Evolutionary conservation across 2,888 invertebrate genomes (phyloP).

Genomic region (Polia nebulosa): DNA sequence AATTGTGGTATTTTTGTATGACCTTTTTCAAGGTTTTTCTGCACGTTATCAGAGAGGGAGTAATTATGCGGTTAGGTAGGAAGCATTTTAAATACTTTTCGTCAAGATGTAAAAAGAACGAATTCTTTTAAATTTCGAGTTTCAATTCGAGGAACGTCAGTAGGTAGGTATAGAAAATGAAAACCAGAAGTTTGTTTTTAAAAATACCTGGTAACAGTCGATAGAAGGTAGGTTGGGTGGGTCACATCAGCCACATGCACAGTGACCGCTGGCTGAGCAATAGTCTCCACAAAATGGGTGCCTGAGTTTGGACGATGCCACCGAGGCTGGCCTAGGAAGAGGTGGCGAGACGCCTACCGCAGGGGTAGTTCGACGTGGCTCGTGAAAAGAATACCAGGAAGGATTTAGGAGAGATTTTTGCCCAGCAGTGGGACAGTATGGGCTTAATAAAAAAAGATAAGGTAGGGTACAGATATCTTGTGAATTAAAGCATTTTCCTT

Average conservation of each 20-base stretch:
- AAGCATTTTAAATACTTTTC: background rate
- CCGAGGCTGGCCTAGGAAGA: too few relatives aligned
- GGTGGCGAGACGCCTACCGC: too few relatives aligned
- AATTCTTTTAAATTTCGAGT: background rate
- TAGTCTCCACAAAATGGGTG: too few relatives aligned
- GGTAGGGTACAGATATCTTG: background rate
- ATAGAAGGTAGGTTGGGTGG: too few relatives aligned
- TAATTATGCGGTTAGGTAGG: background rate
- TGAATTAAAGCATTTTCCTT: background rate
- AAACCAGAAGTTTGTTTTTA: background rate
- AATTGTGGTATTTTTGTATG: constrained; percentile 13
- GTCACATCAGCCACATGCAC: too few relatives aligned
- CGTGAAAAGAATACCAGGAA: too few relatives aligned
- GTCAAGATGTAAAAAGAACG: background rate
- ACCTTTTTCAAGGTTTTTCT: constrained; percentile 14
- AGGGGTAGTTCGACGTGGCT: too few relatives aligned
- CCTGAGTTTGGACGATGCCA: too few relatives aligned
- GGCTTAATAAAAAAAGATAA: too few relatives aligned
- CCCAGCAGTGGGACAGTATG: too few relatives aligned
- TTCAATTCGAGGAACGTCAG: background rate
- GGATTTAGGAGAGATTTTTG: too few relatives aligned
- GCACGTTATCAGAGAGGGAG: constrained; percentile 6
- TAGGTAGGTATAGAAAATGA: background rate
- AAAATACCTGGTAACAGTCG: background rate
- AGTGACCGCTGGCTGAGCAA: too few relatives aligned